Evolutionary conservation across 1,140 invertebrate genomes (phyloP).

Genomic region (Zophobas morio): DNA sequence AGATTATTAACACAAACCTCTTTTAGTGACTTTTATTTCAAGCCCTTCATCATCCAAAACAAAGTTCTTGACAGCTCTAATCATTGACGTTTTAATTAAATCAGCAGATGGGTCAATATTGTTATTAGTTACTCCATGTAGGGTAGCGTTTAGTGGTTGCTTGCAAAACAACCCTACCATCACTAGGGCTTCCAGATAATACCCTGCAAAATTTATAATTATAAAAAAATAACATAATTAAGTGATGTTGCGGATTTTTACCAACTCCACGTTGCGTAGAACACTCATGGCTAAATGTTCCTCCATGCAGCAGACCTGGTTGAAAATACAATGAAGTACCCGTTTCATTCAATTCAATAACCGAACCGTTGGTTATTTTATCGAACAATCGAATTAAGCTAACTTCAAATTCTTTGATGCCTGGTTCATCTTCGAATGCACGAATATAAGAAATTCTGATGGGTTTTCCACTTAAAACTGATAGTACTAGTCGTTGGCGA

Average conservation of each 20-base stretch:
- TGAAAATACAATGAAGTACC: constrained; percentile 91
- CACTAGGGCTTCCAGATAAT: constrained; percentile 93
- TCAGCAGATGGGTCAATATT: constrained; percentile 88
- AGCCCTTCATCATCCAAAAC: constrained; percentile 91
- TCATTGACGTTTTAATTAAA: constrained; percentile 82
- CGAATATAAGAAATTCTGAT: constrained; percentile 91
- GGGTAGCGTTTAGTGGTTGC: constrained; percentile 83
- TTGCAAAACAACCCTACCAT: constrained; percentile 97
- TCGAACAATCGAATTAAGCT: constrained; percentile 92
- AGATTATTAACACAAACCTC: constrained; percentile 73
- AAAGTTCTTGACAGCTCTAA: constrained; percentile 89
- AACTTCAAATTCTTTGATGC: constrained; percentile 92
- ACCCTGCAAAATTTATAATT: constrained; percentile 69
- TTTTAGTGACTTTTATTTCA: constrained; percentile 86
- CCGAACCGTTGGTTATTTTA: constrained; percentile 94
- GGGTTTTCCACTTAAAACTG: constrained; percentile 91
- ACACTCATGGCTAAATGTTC: constrained; percentile 90
- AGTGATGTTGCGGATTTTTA: constrained; percentile 18
- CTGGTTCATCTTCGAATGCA: constrained; percentile 86
- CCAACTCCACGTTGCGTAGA: constrained; percentile 78
- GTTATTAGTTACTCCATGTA: constrained; percentile 94
- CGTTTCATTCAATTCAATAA: constrained; percentile 92
- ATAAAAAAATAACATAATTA: background rate
- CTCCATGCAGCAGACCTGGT: constrained; percentile 92
- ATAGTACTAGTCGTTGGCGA: constrained; percentile 88